phyloP scores from a whole-genome alignment of 1,140 invertebrate species.

The Saxidomus purpurata region DNA sequence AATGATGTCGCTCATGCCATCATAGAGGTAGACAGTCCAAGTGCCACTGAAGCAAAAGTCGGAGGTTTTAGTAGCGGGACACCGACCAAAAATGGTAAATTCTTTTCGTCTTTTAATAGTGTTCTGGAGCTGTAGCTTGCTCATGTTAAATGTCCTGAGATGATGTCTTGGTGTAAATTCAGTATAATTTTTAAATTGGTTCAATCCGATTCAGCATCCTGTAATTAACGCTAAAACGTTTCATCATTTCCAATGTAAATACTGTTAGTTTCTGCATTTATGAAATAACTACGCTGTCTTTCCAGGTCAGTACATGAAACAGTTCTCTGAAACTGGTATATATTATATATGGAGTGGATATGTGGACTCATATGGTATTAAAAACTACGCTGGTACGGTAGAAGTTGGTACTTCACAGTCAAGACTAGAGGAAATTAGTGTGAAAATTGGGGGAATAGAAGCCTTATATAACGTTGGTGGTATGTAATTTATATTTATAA shows the following conservation, averaged over 20 bases:
- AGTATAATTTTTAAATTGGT: no score
- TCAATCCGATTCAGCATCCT: no score
- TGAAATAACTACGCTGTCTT: no score
- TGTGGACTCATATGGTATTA: constrained; percentile 68
- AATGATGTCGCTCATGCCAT: constrained; percentile 67
- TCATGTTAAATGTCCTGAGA: no score
- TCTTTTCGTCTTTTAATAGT: no score
- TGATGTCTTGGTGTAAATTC: no score
- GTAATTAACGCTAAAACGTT: no score
- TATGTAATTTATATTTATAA: constrained; percentile 32
- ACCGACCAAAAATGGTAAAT: constrained; percentile 64
- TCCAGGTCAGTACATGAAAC: constrained; percentile 73
- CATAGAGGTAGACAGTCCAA: constrained; percentile 72
- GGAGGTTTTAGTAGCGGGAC: constrained; percentile 69
- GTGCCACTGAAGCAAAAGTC: constrained; percentile 32
- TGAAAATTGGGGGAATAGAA: constrained; percentile 68
- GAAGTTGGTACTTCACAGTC: constrained; percentile 64
- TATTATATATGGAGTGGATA: constrained; percentile 80
- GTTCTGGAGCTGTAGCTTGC: no score
- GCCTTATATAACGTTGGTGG: constrained; percentile 70
- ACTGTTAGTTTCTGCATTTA: no score
- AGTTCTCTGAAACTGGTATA: constrained; percentile 74
- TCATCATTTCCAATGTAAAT: no score
- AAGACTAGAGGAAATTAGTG: constrained; percentile 36
- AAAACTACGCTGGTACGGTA: constrained; percentile 73